These are phyloP conservation scores for Bos javanicus DNA, from an alignment of 2,113 vertebrate genomes.

Conservation along the genomic window DNA sequence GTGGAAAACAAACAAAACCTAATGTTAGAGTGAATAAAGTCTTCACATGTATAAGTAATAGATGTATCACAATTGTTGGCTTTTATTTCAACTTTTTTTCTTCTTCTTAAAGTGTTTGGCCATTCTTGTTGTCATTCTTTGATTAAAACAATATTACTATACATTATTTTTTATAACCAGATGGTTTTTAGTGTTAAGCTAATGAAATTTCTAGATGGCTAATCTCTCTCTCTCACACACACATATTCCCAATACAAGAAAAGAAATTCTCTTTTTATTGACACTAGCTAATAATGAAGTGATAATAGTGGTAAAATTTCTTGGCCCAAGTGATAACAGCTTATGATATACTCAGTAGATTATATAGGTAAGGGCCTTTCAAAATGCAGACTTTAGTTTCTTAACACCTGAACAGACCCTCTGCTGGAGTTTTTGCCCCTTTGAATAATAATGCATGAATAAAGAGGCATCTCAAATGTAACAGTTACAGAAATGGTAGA, in stretches of 20 bases:
- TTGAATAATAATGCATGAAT: background rate
- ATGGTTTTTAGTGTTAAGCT: background rate
- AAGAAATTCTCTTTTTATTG: background rate
- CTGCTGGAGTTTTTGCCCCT: background rate
- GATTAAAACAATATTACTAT: background rate
- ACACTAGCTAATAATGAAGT: background rate
- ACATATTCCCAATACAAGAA: background rate
- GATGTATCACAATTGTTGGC: background rate
- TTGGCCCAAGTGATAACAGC: background rate
- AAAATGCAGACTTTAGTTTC: background rate
- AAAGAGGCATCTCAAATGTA: background rate
- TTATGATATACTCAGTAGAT: background rate
- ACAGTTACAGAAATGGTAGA: background rate
- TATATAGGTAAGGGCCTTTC: background rate
- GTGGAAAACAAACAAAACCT: background rate
- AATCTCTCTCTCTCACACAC: background rate
- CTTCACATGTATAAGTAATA: background rate
- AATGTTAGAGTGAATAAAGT: background rate
- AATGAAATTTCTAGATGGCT: background rate
- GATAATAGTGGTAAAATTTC: background rate
- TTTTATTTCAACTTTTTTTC: background rate
- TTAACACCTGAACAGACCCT: background rate
- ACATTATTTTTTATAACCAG: background rate
- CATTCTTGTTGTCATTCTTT: background rate
- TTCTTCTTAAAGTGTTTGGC: background rate